A percentile compares a stretch with the other conserved stretches of the same genome.
Evolutionary conservation across 1,140 invertebrate species (phyloP).

Genomic region (Samia ricini): DNA sequence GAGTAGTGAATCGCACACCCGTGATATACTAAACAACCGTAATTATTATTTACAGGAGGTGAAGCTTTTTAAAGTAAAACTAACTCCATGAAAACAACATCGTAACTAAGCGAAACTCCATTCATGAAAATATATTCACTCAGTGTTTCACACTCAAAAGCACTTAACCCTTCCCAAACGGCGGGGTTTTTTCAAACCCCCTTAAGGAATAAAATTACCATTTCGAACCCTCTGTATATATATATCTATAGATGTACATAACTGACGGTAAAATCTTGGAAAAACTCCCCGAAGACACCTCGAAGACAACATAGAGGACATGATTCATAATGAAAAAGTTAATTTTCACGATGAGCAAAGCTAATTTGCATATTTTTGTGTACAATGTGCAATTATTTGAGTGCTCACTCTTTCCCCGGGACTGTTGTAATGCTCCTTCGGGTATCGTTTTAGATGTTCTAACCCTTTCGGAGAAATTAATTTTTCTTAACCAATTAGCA

Average conservation of each 20-base stretch:
- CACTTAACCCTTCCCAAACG: constrained; percentile 39
- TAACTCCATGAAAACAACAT: not conserved
- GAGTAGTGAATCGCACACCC: no score
- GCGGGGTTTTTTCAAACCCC: constrained; percentile 25
- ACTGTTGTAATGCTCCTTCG: constrained; percentile 45
- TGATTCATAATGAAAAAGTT: constrained; percentile 77
- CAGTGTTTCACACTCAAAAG: constrained; percentile 3
- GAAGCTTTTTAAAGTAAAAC: no score
- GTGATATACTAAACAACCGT: no score
- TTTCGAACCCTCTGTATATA: constrained; percentile 26
- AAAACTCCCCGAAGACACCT: constrained; percentile 67
- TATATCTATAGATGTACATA: no score
- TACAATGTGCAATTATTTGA: constrained; percentile 64
- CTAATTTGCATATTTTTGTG: constrained; percentile 73
- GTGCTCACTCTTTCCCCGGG: constrained; percentile 44
- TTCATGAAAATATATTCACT: constrained; percentile 10
- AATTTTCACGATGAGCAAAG: constrained; percentile 63
- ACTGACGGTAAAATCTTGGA: constrained; percentile 60
- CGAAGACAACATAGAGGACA: constrained; percentile 64
- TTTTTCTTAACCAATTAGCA: constrained; percentile 73
- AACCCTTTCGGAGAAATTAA: constrained; percentile 71
- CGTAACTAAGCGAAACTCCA: not conserved
- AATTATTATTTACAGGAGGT: no score
- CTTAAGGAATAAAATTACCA: constrained; percentile 36
- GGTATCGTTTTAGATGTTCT: constrained; percentile 50